Evolutionary conservation across 2,888 invertebrate genomes (phyloP).

Genomic region (Conomelus anceps): DNA sequence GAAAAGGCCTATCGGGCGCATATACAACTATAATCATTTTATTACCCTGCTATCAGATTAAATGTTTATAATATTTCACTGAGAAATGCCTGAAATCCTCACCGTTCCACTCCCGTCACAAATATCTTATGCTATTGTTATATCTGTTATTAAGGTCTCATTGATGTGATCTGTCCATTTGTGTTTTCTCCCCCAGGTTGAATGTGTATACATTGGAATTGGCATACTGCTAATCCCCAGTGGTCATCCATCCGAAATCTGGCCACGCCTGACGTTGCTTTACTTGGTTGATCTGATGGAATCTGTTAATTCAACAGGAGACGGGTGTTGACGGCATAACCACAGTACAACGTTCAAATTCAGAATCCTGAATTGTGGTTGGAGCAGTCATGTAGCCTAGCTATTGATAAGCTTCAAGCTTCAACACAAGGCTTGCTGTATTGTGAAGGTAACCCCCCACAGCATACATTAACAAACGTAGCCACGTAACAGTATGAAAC

Average conservation of each 20-base stretch:
- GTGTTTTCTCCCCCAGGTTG: neutral
- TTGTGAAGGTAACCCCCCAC: no score
- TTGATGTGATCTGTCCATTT: neutral
- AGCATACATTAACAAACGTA: no score
- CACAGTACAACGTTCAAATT: neutral
- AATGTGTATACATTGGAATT: neutral
- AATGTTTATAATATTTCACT: no score
- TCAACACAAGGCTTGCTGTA: no score
- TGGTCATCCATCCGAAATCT: neutral
- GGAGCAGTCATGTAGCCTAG: neutral
- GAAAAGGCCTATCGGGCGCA: no score
- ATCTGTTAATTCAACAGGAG: neutral
- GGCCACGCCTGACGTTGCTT: neutral
- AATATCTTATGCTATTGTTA: no score
- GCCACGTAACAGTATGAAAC: no score
- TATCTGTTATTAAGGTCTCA: neutral
- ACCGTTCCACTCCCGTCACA: no score
- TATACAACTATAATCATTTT: no score
- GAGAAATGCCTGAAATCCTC: no score
- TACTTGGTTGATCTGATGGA: neutral
- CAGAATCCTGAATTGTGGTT: neutral
- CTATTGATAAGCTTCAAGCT: no score
- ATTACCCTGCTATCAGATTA: no score
- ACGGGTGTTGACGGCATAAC: neutral
- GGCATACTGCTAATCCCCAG: neutral